Conservation (phyloP, 2,888 invertebrate species). For the Acrocyrtus sp. region DNA sequence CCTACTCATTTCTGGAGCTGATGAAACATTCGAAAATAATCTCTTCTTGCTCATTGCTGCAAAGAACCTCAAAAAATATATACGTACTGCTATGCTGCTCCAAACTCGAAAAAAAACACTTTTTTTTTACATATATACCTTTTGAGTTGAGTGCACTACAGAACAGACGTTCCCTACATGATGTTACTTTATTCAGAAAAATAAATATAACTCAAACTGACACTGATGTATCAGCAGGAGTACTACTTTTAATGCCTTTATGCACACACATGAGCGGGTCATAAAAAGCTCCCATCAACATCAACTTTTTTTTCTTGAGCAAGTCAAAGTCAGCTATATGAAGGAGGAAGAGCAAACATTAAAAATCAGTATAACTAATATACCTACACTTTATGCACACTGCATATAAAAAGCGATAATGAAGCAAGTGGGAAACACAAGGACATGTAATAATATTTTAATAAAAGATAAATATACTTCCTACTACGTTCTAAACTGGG, state of each 20-base stretch:
- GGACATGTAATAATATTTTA: not conserved
- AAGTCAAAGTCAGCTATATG: too few species aligned
- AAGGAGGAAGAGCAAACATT: too few species aligned
- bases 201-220: slow-evolving; percentile 49
- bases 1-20: slow-evolving; percentile 23
- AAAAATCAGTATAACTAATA: too few species aligned
- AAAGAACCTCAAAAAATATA: not conserved
- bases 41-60: not conserved
- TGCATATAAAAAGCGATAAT: slow-evolving; percentile 16
- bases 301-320: too few species aligned
- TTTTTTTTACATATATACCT: too few species aligned
- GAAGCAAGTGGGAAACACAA: slow-evolving; percentile 13
- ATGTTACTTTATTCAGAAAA: slow-evolving; percentile 19
- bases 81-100: too few species aligned
- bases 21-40: slow-evolving; percentile 27
- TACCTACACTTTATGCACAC: too few species aligned
- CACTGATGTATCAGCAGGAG: slow-evolving; percentile 48
- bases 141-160: too few species aligned
- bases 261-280: slow-evolving; percentile 42
- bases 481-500: too few species aligned
- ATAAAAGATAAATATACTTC: too few species aligned
- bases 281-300: slow-evolving; percentile 37
- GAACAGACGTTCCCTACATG: too few species aligned
- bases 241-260: slow-evolving; percentile 40
- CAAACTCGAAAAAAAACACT: too few species aligned